Base-by-base conservation (phyloP, 2,888 invertebrate genomes). In the Cecidostiba fungosa region DNA sequence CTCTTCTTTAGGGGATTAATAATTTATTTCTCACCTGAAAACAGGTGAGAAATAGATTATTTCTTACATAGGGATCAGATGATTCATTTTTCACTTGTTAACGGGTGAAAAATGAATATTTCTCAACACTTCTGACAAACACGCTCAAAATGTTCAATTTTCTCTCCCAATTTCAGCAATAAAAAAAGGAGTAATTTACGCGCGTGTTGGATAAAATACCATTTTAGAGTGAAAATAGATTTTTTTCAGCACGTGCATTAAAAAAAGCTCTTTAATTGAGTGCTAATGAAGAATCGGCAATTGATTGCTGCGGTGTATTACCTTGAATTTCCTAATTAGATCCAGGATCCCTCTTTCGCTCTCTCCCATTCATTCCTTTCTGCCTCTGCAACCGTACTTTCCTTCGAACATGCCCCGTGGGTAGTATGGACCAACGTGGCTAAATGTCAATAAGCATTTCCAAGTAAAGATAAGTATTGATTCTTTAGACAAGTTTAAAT, bases 391-490 rank as follows among this genome's bases (percentile, higher is more conserved):
- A 5, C 29, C 47, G 3, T 70, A 77, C 73, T 77, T 74, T 85
- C 72, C 26, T 73, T 73, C 62, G 39, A 12, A 72, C 87, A 39
- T 76, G 85, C 80, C 84, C 82, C 69, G 47, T 19, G 43, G 66
- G 50, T 78, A 73, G 69, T 74, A 77, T 10, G 50, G 29, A 77
- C 80, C 87, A 85, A 85, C 74, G 77, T 87, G 89, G 54, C 84
- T 70, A 73, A 81, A 86, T 74, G 82, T 74, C 86, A 89, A 89
- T 89, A 90, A 89, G 88, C 89, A 84, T 81, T 87, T 86, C 86
- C 89, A 89, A 88, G 90, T 88, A 89, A 89, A 88, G 88, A 88
- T 89, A 88, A 85, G 83, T 87, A 89, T 89, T 87, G 86, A 88
- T 87, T 86, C 85, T 87, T 79, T 88, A 87, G 87, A 86, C 88